A percentile compares a stretch with the other conserved stretches of the same genome.
phyloP scores from a whole-genome alignment of 2,888 invertebrate genomes.

The Drosophila fulvimacula region DNA sequence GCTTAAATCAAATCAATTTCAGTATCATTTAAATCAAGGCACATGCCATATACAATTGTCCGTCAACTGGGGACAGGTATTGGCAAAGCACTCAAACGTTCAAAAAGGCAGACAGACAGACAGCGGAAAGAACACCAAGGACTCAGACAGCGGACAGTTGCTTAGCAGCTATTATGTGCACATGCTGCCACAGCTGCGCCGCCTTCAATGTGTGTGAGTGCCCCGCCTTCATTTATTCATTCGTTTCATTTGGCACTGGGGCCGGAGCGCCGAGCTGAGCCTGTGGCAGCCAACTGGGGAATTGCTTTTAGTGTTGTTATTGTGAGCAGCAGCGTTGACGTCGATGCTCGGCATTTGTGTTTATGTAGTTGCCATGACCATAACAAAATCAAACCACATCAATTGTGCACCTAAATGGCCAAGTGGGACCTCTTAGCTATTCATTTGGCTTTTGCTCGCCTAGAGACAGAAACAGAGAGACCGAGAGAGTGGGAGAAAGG shows the following conservation, averaged over 20 bases:
- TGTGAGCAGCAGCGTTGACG: conserved; percentile 28
- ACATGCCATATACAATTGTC: conserved; percentile 29
- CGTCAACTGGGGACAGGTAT: conserved; percentile 70
- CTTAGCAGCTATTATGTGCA: conserved; percentile 80
- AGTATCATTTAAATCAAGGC: conserved; percentile 75
- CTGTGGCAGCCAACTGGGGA: conserved; percentile 49
- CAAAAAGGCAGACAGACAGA: conserved; percentile 20
- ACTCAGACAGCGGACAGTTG: conserved; percentile 49
- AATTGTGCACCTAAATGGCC: conserved; percentile 80
- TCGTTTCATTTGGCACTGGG: conserved; percentile 54
- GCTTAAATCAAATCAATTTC: conserved; percentile 79
- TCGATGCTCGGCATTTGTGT: conserved; percentile 63
- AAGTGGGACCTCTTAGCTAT: conserved; percentile 81
- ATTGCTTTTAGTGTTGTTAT: conserved; percentile 60
- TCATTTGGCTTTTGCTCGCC: conserved; percentile 61
- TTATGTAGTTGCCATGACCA: conserved; percentile 73
- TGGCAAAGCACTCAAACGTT: conserved; percentile 64
- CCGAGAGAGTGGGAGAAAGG: not conserved
- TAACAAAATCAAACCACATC: conserved; percentile 81
- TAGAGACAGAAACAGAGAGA: conserved; percentile 11
- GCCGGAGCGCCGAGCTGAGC: conserved; percentile 30
- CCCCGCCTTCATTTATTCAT: conserved; percentile 67
- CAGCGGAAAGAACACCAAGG: conserved; percentile 6
- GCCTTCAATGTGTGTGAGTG: conserved; percentile 36
- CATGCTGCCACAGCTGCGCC: conserved; percentile 56